phyloP scores from a whole-genome alignment of 2,113 vertebrate species.

The Cyanoliseus patagonus region DNA sequence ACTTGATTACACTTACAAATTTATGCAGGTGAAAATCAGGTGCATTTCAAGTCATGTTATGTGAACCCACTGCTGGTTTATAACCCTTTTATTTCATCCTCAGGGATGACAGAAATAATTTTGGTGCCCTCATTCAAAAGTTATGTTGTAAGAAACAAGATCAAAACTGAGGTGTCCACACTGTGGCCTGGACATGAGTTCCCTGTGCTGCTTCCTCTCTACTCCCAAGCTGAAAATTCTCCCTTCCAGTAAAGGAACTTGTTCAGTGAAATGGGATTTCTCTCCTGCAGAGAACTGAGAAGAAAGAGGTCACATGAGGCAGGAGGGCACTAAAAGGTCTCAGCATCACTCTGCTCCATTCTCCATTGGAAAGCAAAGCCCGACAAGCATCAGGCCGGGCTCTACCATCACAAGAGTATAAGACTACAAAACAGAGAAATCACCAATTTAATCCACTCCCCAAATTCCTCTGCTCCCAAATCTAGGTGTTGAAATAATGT shows the following conservation, averaged over 20 bases:
- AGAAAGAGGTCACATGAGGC: not conserved
- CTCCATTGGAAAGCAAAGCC: not conserved
- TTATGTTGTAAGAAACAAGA: not conserved
- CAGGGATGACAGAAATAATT: not conserved
- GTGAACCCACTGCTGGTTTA: not conserved
- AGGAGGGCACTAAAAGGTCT: not conserved
- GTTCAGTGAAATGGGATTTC: not conserved
- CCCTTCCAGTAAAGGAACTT: fast-evolving
- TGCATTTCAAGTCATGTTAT: not conserved
- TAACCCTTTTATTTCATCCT: not conserved
- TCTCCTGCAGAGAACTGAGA: not conserved
- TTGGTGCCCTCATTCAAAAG: not conserved
- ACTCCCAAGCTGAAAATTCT: not conserved
- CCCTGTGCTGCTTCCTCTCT: not conserved
- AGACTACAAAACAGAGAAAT: not conserved
- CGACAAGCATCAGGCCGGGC: not conserved
- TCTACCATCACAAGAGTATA: not conserved
- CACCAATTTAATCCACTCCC: not conserved
- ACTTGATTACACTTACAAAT: not conserved
- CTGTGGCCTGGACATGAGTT: not conserved
- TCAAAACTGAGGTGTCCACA: not conserved
- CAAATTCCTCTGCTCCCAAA: not conserved
- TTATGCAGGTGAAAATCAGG: not conserved
- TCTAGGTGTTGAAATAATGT: not conserved
- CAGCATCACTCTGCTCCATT: not conserved